Evolutionary conservation across 30 jellyfish, hydroid and myxozoan species (phyloP).

Genomic region (Chrysaora quinquecirrha): DNA sequence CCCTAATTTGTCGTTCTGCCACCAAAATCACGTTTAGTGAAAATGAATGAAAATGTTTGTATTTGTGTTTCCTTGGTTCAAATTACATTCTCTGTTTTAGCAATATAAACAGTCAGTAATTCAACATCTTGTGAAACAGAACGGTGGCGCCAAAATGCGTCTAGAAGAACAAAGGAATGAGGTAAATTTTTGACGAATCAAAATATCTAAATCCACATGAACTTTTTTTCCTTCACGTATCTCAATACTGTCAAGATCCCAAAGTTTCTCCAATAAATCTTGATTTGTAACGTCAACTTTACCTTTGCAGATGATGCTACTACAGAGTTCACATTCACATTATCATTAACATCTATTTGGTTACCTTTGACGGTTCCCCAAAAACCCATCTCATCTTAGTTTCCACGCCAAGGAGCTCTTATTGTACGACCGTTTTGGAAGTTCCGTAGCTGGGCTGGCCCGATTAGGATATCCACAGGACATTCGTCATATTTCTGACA

Average conservation of each 20-base stretch:
- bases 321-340: constrained; percentile 1
- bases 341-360: constrained; percentile 5
- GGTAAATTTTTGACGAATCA: no score
- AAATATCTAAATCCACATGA: constrained; percentile 17
- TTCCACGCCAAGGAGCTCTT: constrained; percentile 49
- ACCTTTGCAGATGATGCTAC: background rate
- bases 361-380: constrained; percentile 57
- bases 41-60: no score
- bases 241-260: constrained; percentile 31
- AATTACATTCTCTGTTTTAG: no score
- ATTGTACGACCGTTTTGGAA: constrained; percentile 48
- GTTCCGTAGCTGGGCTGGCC: constrained; percentile 32
- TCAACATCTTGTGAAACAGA: constrained; percentile 57
- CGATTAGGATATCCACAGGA: constrained; percentile 32
- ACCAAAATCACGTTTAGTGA: no score
- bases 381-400: constrained; percentile 51
- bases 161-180: constrained; percentile 49
- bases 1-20: no score
- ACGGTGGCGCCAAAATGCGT: constrained; percentile 41
- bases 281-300: background rate
- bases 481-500: constrained; percentile 7
- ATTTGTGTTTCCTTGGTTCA: no score
- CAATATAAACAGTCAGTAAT: constrained; percentile 63
- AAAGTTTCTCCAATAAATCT: background rate
- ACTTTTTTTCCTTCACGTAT: constrained; percentile 10